phyloP scores from a whole-genome alignment of 2,888 invertebrate genomes.

The Eudasyphora cyanicolor region DNA sequence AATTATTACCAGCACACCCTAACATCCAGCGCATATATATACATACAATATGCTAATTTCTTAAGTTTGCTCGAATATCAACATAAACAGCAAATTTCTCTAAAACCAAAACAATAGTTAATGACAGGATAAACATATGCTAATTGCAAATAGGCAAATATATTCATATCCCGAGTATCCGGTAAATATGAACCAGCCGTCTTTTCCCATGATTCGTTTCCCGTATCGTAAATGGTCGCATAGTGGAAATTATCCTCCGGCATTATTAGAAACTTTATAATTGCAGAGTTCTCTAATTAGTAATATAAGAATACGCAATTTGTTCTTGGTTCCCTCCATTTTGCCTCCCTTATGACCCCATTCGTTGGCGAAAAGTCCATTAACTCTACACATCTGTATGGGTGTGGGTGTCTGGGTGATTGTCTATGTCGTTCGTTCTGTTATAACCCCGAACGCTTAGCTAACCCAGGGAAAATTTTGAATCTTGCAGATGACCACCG shows the following conservation, averaged over 20 bases:
- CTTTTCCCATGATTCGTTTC: background rate
- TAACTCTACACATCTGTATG: background rate
- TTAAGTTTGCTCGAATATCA: too few relatives aligned
- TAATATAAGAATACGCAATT: background rate
- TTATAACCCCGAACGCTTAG: too few relatives aligned
- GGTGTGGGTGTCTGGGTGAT: too few relatives aligned
- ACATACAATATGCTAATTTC: too few relatives aligned
- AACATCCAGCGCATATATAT: too few relatives aligned
- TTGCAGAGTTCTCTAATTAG: constrained; percentile 23
- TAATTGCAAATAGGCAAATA: background rate
- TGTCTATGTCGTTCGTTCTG: too few relatives aligned
- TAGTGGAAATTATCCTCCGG: background rate
- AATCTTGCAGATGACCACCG: too few relatives aligned
- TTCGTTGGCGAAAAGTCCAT: background rate
- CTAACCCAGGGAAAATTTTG: too few relatives aligned
- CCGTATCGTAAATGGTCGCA: background rate
- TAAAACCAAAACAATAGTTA: background rate
- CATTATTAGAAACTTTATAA: constrained; percentile 4
- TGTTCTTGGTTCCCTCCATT: background rate
- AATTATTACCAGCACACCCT: too few relatives aligned
- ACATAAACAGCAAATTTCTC: too few relatives aligned
- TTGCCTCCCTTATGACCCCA: background rate
- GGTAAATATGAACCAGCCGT: background rate
- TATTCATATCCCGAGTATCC: background rate
- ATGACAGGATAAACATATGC: background rate